A percentile compares a stretch with the other conserved stretches of the same genome.
phyloP scores from a whole-genome alignment of 2,888 invertebrate genomes.

The Eulithis testata region DNA sequence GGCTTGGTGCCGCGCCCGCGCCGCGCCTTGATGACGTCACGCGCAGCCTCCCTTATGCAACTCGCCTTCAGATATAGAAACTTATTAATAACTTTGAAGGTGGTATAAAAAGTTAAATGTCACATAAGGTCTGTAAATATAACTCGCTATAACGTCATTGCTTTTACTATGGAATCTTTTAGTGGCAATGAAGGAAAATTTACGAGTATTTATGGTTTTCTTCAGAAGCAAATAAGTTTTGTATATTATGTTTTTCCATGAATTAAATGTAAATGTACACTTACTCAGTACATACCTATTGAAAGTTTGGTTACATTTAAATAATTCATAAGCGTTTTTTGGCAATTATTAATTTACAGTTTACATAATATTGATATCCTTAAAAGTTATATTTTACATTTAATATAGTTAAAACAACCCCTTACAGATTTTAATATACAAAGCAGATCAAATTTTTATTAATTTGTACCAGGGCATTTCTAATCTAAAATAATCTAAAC shows the following conservation, averaged over 20 bases:
- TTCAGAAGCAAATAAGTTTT: neutral
- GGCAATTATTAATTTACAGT: too few relatives aligned
- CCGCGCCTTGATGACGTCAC: slow-evolving; percentile 77
- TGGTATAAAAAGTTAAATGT: slow-evolving; percentile 39
- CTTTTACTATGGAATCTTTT: slow-evolving; percentile 5
- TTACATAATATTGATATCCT: neutral
- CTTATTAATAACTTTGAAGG: slow-evolving; percentile 65
- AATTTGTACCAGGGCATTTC: too few relatives aligned
- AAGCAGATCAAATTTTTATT: too few relatives aligned
- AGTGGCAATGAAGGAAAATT: neutral
- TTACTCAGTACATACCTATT: too few relatives aligned
- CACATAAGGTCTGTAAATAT: slow-evolving; percentile 16
- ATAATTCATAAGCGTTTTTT: too few relatives aligned
- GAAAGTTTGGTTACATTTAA: too few relatives aligned
- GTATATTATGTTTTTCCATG: too few relatives aligned
- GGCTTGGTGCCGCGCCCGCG: slow-evolving; percentile 71
- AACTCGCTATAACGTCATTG: slow-evolving; percentile 12
- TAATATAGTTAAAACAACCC: too few relatives aligned
- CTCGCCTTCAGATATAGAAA: slow-evolving; percentile 61
- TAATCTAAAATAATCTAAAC: too few relatives aligned
- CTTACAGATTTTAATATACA: too few relatives aligned
- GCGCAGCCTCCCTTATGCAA: slow-evolving; percentile 72
- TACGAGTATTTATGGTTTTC: neutral
- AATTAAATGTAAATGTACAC: too few relatives aligned
- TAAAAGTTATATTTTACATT: neutral